A percentile compares a stretch with the other conserved stretches of the same genome.
These are phyloP conservation scores for Streptopelia turtur DNA, from an alignment of 2,797 vertebrate species.

Conservation along the genomic window DNA sequence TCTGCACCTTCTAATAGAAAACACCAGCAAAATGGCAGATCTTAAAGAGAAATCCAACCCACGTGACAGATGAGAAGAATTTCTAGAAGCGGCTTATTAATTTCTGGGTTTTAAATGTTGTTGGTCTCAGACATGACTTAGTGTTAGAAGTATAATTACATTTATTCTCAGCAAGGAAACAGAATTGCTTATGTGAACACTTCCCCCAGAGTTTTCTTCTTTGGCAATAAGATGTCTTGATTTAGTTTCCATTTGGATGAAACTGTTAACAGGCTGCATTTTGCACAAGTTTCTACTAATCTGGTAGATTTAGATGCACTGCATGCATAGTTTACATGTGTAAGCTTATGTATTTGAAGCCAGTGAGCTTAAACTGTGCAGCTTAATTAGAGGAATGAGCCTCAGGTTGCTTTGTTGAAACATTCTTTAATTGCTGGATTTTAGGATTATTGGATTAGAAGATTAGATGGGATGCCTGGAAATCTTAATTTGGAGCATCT, in stretches of 20 bases:
- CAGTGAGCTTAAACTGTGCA: conserved; percentile 17
- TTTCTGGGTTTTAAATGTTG: background rate
- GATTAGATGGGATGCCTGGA: conserved; percentile 52
- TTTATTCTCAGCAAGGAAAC: background rate
- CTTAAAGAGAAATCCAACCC: background rate
- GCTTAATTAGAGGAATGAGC: conserved; percentile 50
- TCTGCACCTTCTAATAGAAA: background rate
- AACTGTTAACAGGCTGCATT: background rate
- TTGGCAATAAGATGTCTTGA: background rate
- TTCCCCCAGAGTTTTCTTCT: background rate
- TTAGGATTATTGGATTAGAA: conserved; percentile 68
- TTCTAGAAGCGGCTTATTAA: conserved; percentile 12
- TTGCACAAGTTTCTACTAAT: background rate
- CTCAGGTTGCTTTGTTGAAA: conserved; percentile 54
- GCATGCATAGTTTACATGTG: background rate
- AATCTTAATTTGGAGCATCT: conserved; percentile 38
- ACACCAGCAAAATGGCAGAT: background rate
- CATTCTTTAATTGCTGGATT: conserved; percentile 67
- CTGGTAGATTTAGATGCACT: background rate
- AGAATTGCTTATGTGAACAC: background rate
- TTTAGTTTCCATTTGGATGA: background rate
- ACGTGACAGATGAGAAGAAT: background rate
- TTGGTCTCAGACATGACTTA: background rate
- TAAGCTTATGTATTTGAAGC: conserved; percentile 12
- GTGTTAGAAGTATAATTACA: background rate